Evolutionary conservation across 2,797 vertebrate genomes (phyloP).

Genomic region (Saxicola maurus): DNA sequence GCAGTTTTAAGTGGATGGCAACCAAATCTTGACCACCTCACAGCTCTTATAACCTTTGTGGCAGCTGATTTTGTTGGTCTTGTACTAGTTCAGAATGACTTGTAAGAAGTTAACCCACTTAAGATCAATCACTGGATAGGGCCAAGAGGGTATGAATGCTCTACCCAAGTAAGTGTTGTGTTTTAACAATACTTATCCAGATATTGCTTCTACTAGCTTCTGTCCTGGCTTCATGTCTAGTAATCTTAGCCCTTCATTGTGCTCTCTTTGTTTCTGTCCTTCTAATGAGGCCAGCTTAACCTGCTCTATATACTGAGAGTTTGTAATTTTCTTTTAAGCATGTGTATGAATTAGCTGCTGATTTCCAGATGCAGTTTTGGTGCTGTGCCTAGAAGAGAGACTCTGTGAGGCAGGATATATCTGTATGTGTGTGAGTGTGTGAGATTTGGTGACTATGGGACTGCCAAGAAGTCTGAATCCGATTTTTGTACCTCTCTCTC

Average conservation of each 20-base stretch:
- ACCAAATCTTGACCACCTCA: background rate
- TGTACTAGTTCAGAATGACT: background rate
- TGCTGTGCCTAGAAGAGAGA: background rate
- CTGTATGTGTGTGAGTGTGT: background rate
- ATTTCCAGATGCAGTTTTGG: background rate
- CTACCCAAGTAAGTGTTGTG: background rate
- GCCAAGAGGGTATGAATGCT: background rate
- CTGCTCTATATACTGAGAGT: background rate
- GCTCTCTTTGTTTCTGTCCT: background rate
- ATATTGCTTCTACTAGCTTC: background rate
- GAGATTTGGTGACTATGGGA: background rate
- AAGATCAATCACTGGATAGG: background rate
- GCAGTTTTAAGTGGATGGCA: background rate
- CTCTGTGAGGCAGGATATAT: background rate
- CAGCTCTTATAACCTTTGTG: background rate
- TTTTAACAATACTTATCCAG: background rate
- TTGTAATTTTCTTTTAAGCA: background rate
- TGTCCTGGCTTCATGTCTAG: background rate
- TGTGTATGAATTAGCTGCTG: background rate
- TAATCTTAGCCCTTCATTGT: background rate
- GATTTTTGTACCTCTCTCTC: background rate
- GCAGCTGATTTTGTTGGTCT: background rate
- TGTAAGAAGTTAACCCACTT: background rate
- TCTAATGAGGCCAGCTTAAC: background rate
- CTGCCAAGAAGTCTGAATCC: background rate